These are phyloP conservation scores for Troides oblongomaculatus DNA, from an alignment of 2,888 invertebrate genomes.

Conservation along the genomic window DNA sequence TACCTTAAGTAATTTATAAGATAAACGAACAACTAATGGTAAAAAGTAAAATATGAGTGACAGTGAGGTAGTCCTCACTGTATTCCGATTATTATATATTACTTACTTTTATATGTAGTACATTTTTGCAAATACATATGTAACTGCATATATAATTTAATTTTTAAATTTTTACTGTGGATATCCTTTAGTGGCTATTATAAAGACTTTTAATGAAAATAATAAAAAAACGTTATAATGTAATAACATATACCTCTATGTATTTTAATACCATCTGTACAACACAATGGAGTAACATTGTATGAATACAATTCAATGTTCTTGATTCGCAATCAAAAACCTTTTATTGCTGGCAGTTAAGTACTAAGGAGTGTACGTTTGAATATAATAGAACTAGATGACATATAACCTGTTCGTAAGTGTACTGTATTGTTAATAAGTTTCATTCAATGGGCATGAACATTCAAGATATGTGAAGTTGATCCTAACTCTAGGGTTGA, in stretches of 20 bases:
- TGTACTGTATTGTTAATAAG: slow-evolving; percentile 43
- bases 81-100: too few species aligned
- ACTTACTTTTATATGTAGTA: too few species aligned
- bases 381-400: slow-evolving; percentile 33
- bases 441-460: slow-evolving; percentile 49
- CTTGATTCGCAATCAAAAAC: slow-evolving; percentile 35
- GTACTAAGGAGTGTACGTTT: slow-evolving; percentile 33
- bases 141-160: too few species aligned
- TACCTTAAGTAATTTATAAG: too few species aligned
- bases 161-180: too few species aligned
- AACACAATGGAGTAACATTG: slow-evolving; percentile 25
- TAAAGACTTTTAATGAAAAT: background rate
- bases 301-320: slow-evolving; percentile 27
- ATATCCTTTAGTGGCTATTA: too few species aligned
- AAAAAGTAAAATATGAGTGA: too few species aligned
- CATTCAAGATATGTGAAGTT: slow-evolving; percentile 43
- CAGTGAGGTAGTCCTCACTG: too few species aligned
- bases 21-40: too few species aligned
- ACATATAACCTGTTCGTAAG: slow-evolving; percentile 29
- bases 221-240: background rate
- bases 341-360: slow-evolving; percentile 35
- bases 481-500: slow-evolving; percentile 30
- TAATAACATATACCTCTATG: background rate
- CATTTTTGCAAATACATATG: too few species aligned
- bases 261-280: slow-evolving; percentile 12